Conservation (phyloP, 2,797 vertebrate species). For the Scarus forsteni region DNA sequence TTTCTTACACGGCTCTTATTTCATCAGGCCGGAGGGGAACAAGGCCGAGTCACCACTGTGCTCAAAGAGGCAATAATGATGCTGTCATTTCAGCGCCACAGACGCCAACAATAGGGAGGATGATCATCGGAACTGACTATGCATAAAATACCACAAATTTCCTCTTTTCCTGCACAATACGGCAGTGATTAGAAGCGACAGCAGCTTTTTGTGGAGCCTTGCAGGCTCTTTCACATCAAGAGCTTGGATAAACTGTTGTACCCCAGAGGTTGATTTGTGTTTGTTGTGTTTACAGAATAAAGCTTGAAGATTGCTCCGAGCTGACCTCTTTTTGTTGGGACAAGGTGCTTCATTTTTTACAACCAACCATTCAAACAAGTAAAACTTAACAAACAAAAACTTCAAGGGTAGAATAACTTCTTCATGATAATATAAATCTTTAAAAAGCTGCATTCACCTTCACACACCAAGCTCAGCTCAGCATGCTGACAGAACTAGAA, state of each 20-base stretch:
- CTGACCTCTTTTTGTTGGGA: slow-evolving; percentile 48
- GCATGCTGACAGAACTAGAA: no score
- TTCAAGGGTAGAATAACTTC: background rate
- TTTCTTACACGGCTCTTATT: slow-evolving; percentile 56
- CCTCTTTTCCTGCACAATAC: slow-evolving; percentile 61
- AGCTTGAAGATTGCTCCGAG: slow-evolving; percentile 36
- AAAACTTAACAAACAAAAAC: background rate
- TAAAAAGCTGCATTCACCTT: background rate
- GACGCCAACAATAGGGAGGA: slow-evolving; percentile 65
- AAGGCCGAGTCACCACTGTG: slow-evolving; percentile 58
- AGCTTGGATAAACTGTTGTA: slow-evolving; percentile 53
- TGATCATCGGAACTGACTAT: slow-evolving; percentile 77
- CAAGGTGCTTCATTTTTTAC: background rate
- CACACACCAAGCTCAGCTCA: no score
- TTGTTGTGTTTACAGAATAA: slow-evolving; percentile 42
- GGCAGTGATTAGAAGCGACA: slow-evolving; percentile 74
- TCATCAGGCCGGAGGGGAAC: slow-evolving; percentile 59
- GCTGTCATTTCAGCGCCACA: slow-evolving; percentile 70
- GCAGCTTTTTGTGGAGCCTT: slow-evolving; percentile 57
- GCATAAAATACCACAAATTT: slow-evolving; percentile 79
- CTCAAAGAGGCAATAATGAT: slow-evolving; percentile 71
- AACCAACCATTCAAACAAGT: slow-evolving; percentile 17
- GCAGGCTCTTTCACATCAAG: slow-evolving; percentile 41
- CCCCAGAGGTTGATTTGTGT: slow-evolving; percentile 51
- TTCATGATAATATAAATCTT: background rate